These are phyloP conservation scores for Ladona fulva DNA, from an alignment of 1,140 invertebrate species.

Conservation along the genomic window DNA sequence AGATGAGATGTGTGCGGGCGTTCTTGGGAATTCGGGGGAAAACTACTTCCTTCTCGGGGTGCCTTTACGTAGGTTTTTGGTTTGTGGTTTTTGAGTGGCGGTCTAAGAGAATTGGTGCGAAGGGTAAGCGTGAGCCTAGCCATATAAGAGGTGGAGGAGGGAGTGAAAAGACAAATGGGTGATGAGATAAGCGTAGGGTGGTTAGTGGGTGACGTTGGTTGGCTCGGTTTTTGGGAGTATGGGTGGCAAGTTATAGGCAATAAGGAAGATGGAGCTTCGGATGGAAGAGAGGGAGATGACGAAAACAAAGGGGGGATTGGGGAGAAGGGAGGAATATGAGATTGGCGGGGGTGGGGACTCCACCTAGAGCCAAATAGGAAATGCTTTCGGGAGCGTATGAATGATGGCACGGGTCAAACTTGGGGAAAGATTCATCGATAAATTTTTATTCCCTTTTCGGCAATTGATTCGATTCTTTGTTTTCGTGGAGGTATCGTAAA, in stretches of 20 bases:
- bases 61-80: no score
- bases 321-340: not conserved
- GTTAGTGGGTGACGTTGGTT: not conserved
- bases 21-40: not conserved
- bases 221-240: not conserved
- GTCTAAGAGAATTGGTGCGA: no score
- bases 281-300: not conserved
- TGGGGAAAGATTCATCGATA: not conserved
- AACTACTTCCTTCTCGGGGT: not conserved
- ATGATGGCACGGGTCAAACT: not conserved
- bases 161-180: not conserved
- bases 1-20: not conserved
- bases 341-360: not conserved
- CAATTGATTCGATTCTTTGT: constrained; percentile 2
- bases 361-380: not conserved
- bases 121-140: no score
- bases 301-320: not conserved
- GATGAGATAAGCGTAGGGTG: not conserved
- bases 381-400: not conserved
- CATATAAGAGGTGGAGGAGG: not conserved
- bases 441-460: not conserved
- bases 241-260: not conserved
- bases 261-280: not conserved
- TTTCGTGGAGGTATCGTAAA: constrained; percentile 1
- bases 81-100: no score